Evolutionary conservation across 2,113 vertebrate genomes (phyloP).

Genomic region (Poicephalus gulielmi): DNA sequence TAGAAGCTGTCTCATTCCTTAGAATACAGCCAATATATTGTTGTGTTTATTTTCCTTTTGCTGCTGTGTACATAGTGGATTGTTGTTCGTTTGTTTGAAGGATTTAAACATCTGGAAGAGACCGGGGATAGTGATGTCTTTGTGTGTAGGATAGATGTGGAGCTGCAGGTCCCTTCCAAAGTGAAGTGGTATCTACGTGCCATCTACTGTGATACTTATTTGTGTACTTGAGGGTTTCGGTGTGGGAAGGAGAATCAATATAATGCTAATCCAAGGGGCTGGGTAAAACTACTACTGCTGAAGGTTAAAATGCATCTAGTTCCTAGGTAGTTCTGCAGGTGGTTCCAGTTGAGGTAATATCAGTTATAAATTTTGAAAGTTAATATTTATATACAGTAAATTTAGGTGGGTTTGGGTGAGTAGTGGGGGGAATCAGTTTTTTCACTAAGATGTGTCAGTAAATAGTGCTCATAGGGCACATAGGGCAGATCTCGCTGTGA

Average conservation of each 20-base stretch:
- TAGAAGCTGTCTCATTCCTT: not conserved
- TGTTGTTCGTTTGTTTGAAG: not conserved
- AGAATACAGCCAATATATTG: not conserved
- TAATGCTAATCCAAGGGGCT: not conserved
- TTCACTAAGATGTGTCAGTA: not conserved
- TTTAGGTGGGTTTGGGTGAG: not conserved
- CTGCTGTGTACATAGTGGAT: not conserved
- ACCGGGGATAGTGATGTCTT: not conserved
- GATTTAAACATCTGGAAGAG: constrained; percentile 8
- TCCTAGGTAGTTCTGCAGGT: not conserved
- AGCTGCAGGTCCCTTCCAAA: not conserved
- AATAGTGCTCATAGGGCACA: not conserved
- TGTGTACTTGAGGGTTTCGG: not conserved
- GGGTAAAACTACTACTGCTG: not conserved
- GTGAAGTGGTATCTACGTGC: not conserved
- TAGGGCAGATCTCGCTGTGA: not conserved
- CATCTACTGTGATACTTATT: not conserved
- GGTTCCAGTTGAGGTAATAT: not conserved
- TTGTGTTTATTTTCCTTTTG: constrained; percentile 13
- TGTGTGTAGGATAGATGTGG: not conserved
- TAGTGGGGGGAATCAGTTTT: not conserved
- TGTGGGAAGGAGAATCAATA: not conserved
- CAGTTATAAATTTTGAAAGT: not conserved
- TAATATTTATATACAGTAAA: not conserved
- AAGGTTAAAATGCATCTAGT: not conserved